These are phyloP conservation scores for Nasonia giraulti DNA, from an alignment of 1,140 invertebrate species.

Conservation along the genomic window DNA sequence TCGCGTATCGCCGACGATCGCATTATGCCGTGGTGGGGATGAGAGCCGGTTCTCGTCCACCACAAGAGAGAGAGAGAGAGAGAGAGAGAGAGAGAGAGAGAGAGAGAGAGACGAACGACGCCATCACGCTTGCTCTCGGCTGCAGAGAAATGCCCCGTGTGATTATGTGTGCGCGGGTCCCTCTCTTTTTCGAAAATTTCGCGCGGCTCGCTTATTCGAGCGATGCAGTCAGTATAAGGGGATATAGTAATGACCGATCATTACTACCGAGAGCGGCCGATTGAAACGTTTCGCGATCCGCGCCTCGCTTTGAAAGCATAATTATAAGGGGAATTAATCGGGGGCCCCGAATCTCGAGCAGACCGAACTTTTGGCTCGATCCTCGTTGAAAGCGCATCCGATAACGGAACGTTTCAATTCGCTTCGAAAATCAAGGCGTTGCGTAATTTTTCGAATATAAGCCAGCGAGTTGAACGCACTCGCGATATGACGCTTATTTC, in stretches of 20 bases:
- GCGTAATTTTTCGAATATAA: background rate
- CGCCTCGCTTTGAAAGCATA: slow-evolving; percentile 33
- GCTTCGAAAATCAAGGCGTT: too few relatives aligned
- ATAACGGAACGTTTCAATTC: too few relatives aligned
- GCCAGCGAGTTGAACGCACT: background rate
- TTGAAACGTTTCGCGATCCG: slow-evolving; percentile 34
- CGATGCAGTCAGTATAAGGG: background rate
- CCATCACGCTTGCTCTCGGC: background rate
- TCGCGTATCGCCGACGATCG: slow-evolving; percentile 39
- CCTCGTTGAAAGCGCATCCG: background rate
- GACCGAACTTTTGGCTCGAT: background rate
- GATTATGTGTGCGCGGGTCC: slow-evolving; percentile 54
- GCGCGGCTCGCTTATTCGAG: background rate
- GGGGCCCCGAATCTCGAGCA: background rate
- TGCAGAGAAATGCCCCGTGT: background rate
- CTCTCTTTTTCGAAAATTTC: slow-evolving; percentile 38
- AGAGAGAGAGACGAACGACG: slow-evolving; percentile 3
- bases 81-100: background rate
- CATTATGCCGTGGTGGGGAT: slow-evolving; percentile 58
- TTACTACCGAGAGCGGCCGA: slow-evolving; percentile 15
- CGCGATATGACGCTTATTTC: background rate
- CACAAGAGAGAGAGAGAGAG: background rate
- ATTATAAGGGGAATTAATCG: slow-evolving; percentile 45
- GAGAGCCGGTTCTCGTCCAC: slow-evolving; percentile 68
- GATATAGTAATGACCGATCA: slow-evolving; percentile 38